Base-by-base conservation (phyloP, 2,113 vertebrate species). In the Girardinichthys multiradiatus region DNA sequence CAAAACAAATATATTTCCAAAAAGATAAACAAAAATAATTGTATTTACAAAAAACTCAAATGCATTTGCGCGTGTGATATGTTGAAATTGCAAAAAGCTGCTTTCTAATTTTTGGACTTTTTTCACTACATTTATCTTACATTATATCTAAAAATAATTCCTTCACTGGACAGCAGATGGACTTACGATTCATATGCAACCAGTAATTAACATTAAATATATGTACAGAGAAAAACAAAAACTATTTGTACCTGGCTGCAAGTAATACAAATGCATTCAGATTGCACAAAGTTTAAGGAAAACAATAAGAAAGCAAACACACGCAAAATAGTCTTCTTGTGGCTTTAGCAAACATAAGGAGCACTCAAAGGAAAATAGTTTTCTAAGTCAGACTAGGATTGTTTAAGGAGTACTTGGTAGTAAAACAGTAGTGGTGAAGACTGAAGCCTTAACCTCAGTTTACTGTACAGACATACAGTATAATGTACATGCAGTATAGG, bases 51-150 rank as follows among this genome's bases (percentile, higher is more conserved):
- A 87, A 77, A 67, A 70, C 65, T 39, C 17, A 0, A 71, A 84
- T 76, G 62, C 64, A 85, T 87, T 57, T 72, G 27, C 3, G 13
- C 27, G 35, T 51, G 72, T 79, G 87, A 91, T 88, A 91, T 90
- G 86, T 89, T 69, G 79, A 29, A 67, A 70, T 80, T 84, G 74
- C 62, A 80, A 74, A 59, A 80, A 78, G 64, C 72, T 79, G 73
- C 64, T 68, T 60, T 82, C 74, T 70, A 71, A 70, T 65, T 64
- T 62, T 80, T 80, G n/a, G 65, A 83, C 5, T 27, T 70, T 83
- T 77, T 28, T 10, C 28, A 80, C 74, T 14, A 69, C 12, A 35
- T 9, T 79, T 80, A 86, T 83, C 6, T 82, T 87, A 87, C 59
- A 84, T 62, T 68, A 65, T 66, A 72, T 71, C 72, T n/a, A 82